These are phyloP conservation scores for Muschampia plurimacula DNA, from an alignment of 2,888 invertebrate genomes.

Conservation along the genomic window DNA sequence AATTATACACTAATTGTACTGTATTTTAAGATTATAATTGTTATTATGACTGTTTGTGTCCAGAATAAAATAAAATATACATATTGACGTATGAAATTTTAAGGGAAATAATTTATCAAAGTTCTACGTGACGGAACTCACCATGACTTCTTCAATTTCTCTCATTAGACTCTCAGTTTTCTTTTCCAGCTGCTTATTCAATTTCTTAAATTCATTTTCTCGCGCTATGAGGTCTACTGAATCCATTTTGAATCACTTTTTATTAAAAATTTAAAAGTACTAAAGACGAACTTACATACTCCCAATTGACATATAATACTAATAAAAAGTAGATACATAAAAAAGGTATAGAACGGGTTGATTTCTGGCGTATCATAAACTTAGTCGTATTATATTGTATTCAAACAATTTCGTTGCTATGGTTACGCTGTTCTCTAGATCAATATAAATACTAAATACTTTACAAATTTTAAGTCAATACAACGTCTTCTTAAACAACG, in stretches of 20 bases:
- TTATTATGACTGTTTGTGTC: too few species aligned
- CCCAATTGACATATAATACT: background rate
- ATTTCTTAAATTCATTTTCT: conserved; percentile 77
- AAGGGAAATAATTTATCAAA: background rate
- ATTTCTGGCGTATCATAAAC: background rate
- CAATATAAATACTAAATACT: conserved; percentile 17
- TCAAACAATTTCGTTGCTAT: conserved; percentile 61
- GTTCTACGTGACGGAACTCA: conserved; percentile 46
- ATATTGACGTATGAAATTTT: too few species aligned
- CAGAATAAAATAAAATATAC: too few species aligned
- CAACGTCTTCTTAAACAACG: background rate
- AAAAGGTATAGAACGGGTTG: background rate
- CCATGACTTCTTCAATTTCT: conserved; percentile 77
- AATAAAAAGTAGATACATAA: background rate
- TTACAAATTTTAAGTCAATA: conserved; percentile 4
- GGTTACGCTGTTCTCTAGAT: conserved; percentile 50
- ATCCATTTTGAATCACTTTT: conserved; percentile 62
- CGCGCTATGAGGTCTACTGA: conserved; percentile 71
- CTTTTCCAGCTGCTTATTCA: conserved; percentile 77
- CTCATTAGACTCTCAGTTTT: conserved; percentile 77
- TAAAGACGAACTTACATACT: too few species aligned
- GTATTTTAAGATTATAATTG: too few species aligned
- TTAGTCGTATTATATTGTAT: conserved; percentile 19
- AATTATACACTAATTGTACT: too few species aligned
- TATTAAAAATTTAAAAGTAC: background rate